Base-by-base conservation (phyloP, 2,113 vertebrate genomes). In the Syrrhaptes paradoxus region DNA sequence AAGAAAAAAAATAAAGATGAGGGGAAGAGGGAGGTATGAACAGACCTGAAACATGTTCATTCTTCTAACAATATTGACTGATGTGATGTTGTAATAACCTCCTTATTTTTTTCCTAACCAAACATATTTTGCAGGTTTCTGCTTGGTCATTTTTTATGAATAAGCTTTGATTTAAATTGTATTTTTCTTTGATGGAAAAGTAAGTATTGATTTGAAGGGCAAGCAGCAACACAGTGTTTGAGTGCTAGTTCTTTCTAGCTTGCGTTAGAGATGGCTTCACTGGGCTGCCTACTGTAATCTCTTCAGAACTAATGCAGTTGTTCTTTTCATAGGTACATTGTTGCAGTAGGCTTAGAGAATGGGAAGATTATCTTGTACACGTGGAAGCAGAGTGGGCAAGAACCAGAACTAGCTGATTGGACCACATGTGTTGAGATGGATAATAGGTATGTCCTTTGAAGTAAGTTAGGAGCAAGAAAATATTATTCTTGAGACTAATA, bases 271-370 rank as follows among this genome's bases (percentile, higher is more conserved):
- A 31, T 5, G 2, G 6, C 34, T 43, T 95, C 19, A 36, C 2
- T 46, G 51, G 91, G 16, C 48, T 85, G 22, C 51, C 49, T 55
- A 2, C 31, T 81, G 34, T 51, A 49, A 51, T 65, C 62, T 82
- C 29, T 83, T 77, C n/a, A 20, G 87, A 89, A 75, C 54, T 43
- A 78, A 78, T 29, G 48, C 45, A 36, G 12, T 78, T 91, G 25
- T 52, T 93, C 43, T 96, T 78, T 93, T 90, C 25, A 32, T 49
- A 99, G 99, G 55, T 99, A 98, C 26, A 91, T 99, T 89, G 48
- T 99, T 77, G 99, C 99, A 22, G 94, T 99, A 80, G 99, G 99
- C 55, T 97, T 99, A 96, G 99, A 99, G 74, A 97, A 94, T 43
- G 99, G 99, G 67, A 98, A 97, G 90, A 99, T 99, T 90, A 67